Conservation (phyloP, 2,797 vertebrate genomes). For the Fundulus diaphanus region DNA sequence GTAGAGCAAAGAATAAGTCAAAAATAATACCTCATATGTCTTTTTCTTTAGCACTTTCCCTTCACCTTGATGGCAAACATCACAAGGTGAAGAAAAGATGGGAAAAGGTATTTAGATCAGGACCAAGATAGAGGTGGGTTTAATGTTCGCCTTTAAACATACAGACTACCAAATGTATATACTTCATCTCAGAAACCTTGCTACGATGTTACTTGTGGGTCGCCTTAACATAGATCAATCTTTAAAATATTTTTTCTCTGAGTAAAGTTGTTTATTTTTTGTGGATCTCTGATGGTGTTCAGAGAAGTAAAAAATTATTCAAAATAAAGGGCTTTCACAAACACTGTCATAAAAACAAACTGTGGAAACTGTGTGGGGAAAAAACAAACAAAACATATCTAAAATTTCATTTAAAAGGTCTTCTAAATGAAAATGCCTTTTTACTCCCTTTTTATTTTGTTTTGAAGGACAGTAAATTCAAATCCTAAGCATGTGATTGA, state of each 20-base stretch:
- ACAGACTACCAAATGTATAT: neutral
- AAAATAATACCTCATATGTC: constrained; percentile 1
- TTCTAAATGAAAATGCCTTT: no score
- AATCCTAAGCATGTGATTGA: no score
- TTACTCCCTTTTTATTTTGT: no score
- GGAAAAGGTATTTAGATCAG: neutral
- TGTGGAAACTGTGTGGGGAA: neutral
- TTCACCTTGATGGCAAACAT: neutral
- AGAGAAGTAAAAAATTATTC: no score
- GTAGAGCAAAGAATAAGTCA: neutral
- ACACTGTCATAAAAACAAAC: no score
- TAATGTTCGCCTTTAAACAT: neutral
- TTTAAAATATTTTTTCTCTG: neutral
- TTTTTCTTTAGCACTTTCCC: neutral
- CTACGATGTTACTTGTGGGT: neutral
- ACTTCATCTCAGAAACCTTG: neutral
- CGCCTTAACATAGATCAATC: neutral
- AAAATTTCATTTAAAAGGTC: no score
- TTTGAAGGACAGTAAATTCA: no score
- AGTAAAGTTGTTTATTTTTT: neutral
- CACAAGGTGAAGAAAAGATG: neutral
- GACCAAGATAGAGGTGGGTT: neutral
- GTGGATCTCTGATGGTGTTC: neutral
- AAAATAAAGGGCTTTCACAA: no score
- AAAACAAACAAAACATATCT: no score